These are phyloP conservation scores for Lepidurus apus DNA, from an alignment of 1,140 invertebrate species.

Conservation along the genomic window DNA sequence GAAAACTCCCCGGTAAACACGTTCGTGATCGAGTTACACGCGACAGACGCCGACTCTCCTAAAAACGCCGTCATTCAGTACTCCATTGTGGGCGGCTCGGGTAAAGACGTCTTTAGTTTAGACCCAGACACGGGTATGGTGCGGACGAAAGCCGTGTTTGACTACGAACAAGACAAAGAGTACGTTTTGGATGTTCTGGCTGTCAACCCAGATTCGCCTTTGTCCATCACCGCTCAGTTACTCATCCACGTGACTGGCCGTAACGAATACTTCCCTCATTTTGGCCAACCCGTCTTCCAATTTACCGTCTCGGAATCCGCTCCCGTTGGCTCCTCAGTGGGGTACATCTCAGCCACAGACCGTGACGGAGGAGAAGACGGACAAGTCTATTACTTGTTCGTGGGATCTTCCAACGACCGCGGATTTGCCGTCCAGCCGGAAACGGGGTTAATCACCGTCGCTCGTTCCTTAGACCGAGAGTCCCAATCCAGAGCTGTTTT, in stretches of 20 bases:
- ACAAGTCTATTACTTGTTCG: conserved; percentile 82
- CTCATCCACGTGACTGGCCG: conserved; percentile 75
- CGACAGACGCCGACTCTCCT: conserved; percentile 82
- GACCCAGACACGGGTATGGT: conserved; percentile 70
- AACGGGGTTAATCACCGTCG: conserved; percentile 76
- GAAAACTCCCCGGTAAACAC: conserved; percentile 75
- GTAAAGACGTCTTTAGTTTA: conserved; percentile 69
- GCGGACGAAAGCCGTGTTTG: conserved; percentile 68
- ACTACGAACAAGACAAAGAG: conserved; percentile 76
- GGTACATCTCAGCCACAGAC: conserved; percentile 81
- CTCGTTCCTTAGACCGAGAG: conserved; percentile 77
- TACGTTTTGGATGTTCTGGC: conserved; percentile 78
- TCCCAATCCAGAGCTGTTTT: conserved; percentile 83
- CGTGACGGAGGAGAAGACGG: conserved; percentile 88
- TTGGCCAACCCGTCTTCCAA: conserved; percentile 83
- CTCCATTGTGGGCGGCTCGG: conserved; percentile 68
- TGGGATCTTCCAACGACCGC: conserved; percentile 85
- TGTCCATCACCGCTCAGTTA: conserved; percentile 67
- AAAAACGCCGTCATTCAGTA: conserved; percentile 86
- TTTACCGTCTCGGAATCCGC: conserved; percentile 92
- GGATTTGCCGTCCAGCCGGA: conserved; percentile 82
- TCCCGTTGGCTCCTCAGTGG: conserved; percentile 75
- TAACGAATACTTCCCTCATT: conserved; percentile 89
- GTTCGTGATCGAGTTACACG: conserved; percentile 68
- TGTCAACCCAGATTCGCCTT: conserved; percentile 75